These are phyloP conservation scores for Puntigrus tetrazona DNA, from an alignment of 2,113 vertebrate genomes.

Conservation along the genomic window DNA sequence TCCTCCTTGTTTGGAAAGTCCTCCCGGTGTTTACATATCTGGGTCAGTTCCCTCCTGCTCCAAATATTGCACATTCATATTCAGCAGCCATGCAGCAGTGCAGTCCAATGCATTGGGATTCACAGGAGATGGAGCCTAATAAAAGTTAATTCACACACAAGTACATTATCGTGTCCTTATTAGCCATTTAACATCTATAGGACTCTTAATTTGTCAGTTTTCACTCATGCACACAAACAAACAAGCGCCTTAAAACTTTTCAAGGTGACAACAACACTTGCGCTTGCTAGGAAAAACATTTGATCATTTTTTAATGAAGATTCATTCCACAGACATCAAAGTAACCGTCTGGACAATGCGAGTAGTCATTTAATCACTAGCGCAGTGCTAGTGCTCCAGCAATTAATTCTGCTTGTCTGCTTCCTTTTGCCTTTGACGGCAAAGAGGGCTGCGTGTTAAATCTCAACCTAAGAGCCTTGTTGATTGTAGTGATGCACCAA, in stretches of 20 bases:
- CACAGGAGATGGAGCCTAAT: conserved; percentile 92
- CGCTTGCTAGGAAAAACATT: conserved; percentile 7
- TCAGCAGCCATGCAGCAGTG: conserved; percentile 97
- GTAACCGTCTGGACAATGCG: conserved; percentile 42
- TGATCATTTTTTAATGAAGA: conserved; percentile 56
- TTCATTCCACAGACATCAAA: conserved; percentile 48
- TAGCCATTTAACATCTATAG: neutral
- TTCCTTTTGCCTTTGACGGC: conserved; percentile 15
- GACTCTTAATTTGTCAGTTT: neutral
- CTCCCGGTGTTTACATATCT: conserved; percentile 76
- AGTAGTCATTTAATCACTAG: conserved; percentile 53
- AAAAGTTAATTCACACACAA: conserved; percentile 49
- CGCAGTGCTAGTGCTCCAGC: neutral
- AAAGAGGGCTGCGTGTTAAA: neutral
- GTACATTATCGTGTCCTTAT: neutral
- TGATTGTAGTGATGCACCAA: conserved; percentile 1
- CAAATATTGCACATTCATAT: conserved; percentile 95
- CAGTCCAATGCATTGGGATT: conserved; percentile 95
- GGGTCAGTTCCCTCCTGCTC: conserved; percentile 89
- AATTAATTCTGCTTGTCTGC: conserved; percentile 53
- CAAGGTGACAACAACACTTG: conserved; percentile 45
- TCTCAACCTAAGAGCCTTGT: neutral
- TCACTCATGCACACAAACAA: neutral
- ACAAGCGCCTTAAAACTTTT: conserved; percentile 41
- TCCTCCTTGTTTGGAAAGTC: conserved; percentile 86